Evolutionary conservation across 2,888 invertebrate species (phyloP).

Genomic region (Campoletis raptor): DNA sequence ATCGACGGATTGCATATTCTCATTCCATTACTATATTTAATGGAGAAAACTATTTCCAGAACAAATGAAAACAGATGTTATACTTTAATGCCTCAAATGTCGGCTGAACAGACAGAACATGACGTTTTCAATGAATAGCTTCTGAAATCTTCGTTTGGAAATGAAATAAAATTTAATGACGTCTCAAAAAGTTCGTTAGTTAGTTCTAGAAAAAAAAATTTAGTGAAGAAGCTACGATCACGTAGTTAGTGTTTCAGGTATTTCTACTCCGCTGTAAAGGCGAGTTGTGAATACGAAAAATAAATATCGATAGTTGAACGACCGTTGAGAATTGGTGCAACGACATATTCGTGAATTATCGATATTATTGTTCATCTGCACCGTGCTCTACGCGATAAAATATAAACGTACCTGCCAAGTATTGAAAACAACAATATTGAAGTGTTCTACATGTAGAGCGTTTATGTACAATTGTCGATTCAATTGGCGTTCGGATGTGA

Average conservation of each 20-base stretch:
- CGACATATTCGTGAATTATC: constrained; percentile 49
- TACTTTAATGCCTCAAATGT: too few species aligned
- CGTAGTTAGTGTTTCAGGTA: not conserved
- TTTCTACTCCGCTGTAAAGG: not conserved
- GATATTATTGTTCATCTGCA: constrained; percentile 34
- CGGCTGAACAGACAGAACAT: too few species aligned
- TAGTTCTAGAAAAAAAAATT: not conserved
- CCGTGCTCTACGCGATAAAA: not conserved
- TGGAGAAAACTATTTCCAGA: too few species aligned
- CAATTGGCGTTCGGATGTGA: constrained; percentile 5
- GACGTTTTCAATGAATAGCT: too few species aligned
- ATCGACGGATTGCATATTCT: too few species aligned
- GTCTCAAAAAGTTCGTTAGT: too few species aligned
- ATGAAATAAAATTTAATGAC: too few species aligned
- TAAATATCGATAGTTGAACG: not conserved
- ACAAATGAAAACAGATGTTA: too few species aligned
- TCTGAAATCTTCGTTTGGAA: too few species aligned
- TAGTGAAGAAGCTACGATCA: not conserved
- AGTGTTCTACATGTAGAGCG: constrained; percentile 4
- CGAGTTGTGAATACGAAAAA: not conserved
- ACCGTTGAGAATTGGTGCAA: constrained; percentile 24
- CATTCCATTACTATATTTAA: too few species aligned
- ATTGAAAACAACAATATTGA: constrained; percentile 58
- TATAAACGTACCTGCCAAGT: constrained; percentile 62
- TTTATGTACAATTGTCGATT: constrained; percentile 39